Evolutionary conservation across 2,888 invertebrate genomes (phyloP).

Genomic region (Adelphocoris suturalis): DNA sequence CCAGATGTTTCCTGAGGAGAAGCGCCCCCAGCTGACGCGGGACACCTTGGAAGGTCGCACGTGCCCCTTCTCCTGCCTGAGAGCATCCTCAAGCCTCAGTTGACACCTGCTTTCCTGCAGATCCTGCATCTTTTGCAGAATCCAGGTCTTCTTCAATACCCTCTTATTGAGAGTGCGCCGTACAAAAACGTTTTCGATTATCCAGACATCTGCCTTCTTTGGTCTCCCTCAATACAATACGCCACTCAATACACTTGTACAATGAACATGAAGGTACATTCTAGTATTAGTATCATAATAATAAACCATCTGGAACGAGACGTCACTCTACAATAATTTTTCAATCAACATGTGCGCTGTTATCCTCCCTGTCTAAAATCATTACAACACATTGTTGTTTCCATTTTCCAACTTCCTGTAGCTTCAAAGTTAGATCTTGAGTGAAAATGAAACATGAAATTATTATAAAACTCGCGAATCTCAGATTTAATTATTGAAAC

Average conservation of each 20-base stretch:
- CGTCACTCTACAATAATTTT: no score
- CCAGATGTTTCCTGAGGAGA: neutral
- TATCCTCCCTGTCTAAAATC: no score
- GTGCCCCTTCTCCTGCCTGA: neutral
- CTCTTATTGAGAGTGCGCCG: neutral
- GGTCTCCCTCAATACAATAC: neutral
- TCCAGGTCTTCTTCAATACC: neutral
- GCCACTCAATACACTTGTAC: neutral
- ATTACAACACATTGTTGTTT: no score
- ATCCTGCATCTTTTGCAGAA: neutral
- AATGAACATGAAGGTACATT: neutral
- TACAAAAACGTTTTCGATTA: conserved; percentile 21
- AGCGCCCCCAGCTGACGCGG: neutral
- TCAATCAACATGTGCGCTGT: no score
- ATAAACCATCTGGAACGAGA: no score
- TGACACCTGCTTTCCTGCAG: conserved; percentile 10
- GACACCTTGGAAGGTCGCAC: conserved; percentile 26
- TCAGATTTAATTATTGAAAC: no score
- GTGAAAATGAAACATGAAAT: no score
- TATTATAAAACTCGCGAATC: no score
- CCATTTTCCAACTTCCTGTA: no score
- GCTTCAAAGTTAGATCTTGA: no score
- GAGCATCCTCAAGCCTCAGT: neutral
- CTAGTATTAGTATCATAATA: neutral
- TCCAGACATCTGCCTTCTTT: conserved; percentile 11